Evolutionary conservation across 1,140 invertebrate genomes (phyloP).

Genomic region (Nymphalis io): DNA sequence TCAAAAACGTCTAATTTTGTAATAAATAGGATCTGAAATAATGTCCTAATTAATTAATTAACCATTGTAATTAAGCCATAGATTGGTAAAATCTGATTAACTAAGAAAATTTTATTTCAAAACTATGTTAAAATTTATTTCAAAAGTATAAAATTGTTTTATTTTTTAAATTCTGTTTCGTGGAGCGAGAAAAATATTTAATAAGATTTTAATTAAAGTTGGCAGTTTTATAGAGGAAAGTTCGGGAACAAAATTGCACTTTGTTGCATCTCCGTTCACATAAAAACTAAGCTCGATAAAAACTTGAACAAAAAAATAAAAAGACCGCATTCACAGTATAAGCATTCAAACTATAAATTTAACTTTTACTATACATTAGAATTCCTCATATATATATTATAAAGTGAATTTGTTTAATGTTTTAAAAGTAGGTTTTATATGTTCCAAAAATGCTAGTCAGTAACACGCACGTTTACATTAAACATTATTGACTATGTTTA

Average conservation of each 20-base stretch:
- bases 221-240: constrained; percentile 41
- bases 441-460: too few relatives aligned
- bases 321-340: not conserved
- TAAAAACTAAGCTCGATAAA: constrained; percentile 33
- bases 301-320: constrained; percentile 1
- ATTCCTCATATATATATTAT: too few relatives aligned
- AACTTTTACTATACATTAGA: too few relatives aligned
- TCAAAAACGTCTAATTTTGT: too few relatives aligned
- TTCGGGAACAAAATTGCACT: constrained; percentile 43
- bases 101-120: not conserved
- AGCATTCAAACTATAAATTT: too few relatives aligned
- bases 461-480: too few relatives aligned
- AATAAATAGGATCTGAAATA: too few relatives aligned
- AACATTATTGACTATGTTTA: too few relatives aligned
- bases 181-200: constrained; percentile 39
- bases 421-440: too few relatives aligned
- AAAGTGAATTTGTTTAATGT: too few relatives aligned
- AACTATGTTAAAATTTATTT: constrained; percentile 15
- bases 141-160: constrained; percentile 16
- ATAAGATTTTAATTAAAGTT: constrained; percentile 49
- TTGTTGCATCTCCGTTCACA: constrained; percentile 37
- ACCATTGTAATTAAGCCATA: too few relatives aligned
- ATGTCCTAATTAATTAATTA: too few relatives aligned
- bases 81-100: not conserved
- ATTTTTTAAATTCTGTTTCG: constrained; percentile 13